phyloP scores from a whole-genome alignment of 2,888 invertebrate species.

The Drosophila algonquin region DNA sequence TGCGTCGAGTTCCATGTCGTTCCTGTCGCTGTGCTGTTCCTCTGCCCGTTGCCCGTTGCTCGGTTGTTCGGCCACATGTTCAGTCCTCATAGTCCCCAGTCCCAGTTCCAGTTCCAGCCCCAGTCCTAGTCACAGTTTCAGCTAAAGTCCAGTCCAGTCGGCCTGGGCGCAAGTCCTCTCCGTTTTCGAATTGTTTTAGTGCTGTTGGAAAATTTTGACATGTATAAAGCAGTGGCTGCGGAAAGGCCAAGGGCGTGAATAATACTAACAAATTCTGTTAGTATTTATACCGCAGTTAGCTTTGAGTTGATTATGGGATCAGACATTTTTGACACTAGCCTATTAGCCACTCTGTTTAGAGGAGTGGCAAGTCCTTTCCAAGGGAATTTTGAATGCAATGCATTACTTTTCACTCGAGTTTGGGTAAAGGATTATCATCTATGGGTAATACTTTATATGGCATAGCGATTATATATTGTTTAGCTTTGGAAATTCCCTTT shows the following conservation, averaged over 20 bases:
- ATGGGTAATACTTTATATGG: too few relatives aligned
- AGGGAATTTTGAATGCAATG: too few relatives aligned
- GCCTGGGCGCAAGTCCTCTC: constrained; percentile 12
- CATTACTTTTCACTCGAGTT: too few relatives aligned
- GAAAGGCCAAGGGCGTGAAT: constrained; percentile 26
- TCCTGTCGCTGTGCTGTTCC: constrained; percentile 57
- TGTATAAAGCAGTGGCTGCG: constrained; percentile 26
- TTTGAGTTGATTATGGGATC: background rate
- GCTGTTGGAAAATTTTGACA: constrained; percentile 42
- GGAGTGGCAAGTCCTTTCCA: background rate
- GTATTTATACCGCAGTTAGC: background rate
- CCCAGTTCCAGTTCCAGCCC: background rate
- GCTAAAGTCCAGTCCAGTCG: background rate
- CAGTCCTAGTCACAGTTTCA: constrained; percentile 6
- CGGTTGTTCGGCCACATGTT: constrained; percentile 76
- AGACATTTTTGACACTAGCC: background rate
- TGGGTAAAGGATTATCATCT: too few relatives aligned
- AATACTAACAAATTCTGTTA: constrained; percentile 34
- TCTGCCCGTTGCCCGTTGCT: constrained; percentile 44
- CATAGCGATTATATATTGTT: background rate
- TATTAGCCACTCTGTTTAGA: background rate
- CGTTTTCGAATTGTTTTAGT: constrained; percentile 52
- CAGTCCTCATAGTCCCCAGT: constrained; percentile 51
- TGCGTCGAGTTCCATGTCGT: constrained; percentile 62
- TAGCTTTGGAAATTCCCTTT: background rate